Conservation (phyloP, 53 echinoderm and acorn worm species). For the Stichopus horrens region DNA sequence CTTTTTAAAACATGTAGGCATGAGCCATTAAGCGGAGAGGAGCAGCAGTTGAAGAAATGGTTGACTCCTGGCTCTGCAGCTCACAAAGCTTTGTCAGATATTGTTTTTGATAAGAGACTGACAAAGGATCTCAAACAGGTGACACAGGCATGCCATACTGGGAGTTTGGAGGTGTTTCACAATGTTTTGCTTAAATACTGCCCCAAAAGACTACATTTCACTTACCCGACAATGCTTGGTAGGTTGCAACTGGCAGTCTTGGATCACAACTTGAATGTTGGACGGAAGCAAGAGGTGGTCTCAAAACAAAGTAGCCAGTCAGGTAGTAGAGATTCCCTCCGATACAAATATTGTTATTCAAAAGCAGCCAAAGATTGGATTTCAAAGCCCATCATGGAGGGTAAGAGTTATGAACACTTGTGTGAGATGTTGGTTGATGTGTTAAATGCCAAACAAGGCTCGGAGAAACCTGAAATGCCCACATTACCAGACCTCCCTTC, state of each 20-base stretch:
- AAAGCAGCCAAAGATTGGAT: constrained; percentile 39
- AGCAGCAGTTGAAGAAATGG: constrained; percentile 46
- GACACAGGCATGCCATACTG: constrained; percentile 60
- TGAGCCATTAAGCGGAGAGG: constrained; percentile 9
- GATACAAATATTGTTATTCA: background rate
- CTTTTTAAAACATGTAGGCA: constrained; percentile 30
- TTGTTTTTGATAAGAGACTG: constrained; percentile 50
- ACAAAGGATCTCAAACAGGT: constrained; percentile 43
- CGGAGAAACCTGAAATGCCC: background rate
- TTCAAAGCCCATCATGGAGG: constrained; percentile 20
- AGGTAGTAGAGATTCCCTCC: constrained; percentile 1
- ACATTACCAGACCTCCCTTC: constrained; percentile 7
- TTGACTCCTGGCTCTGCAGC: constrained; percentile 38
- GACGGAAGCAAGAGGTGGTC: constrained; percentile 27
- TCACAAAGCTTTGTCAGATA: constrained; percentile 40
- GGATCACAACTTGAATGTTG: constrained; percentile 57
- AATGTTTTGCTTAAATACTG: constrained; percentile 49
- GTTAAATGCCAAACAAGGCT: background rate
- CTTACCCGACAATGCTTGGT: constrained; percentile 42
- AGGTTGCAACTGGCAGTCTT: constrained; percentile 50
- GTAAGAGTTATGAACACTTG: constrained; percentile 6
- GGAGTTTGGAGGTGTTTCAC: constrained; percentile 59
- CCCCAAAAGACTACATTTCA: constrained; percentile 57
- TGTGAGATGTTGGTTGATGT: background rate
- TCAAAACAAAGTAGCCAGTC: background rate